Evolutionary conservation across 2,888 invertebrate genomes (phyloP), one percentile per base, ranked within the genome.

Genomic region (Sarcophaga variegata): DNA sequence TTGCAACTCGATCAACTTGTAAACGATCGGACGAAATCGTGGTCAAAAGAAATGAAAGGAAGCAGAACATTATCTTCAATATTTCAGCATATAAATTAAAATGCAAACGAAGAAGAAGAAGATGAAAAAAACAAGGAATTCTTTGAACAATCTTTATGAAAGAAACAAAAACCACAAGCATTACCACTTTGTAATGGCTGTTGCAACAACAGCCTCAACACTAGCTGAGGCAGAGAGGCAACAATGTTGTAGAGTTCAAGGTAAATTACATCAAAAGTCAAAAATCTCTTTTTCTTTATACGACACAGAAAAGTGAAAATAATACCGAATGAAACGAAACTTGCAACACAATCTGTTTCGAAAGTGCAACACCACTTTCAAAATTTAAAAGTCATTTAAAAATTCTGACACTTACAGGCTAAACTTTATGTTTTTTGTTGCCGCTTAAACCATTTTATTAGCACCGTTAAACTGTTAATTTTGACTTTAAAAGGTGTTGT

Each of bases 261-360:
- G 89, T 88, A 89, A 89, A 86, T 89, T 87, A 77, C 84, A 72
- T 74, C 80, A 83, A 83, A 59, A 71, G 72, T 80, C 17, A 80
- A 77, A 66, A 54, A 54, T 14, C 54, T 54, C 54, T 54, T 8
- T 8, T 37, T 22, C 22, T 22, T 22, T 22, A 22, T 22, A 22
- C 22, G 22, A 22, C 22, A 22, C 85, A 77, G 69, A 87, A 88
- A 89, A 89, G 89, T 89, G 88, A 89, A 88, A 89, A 75, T 89
- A 79, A 86, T 69, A 86, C 84, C 79, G 47, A 77, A 76, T 4
- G 4, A 77, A 83, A 1, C 17, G 17, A 80, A 37, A 64, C 49
- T 64, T 22, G 62, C 14, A 69, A 71, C 59, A 14, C 76, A 75
- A 37, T 49, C 4, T 71, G 12, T 62, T 60, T 64, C 54, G 69